A percentile compares a stretch with the other conserved stretches of the same genome.
These are phyloP conservation scores for Cataglyphis livida DNA, from an alignment of 2,888 invertebrate genomes.

Conservation along the genomic window DNA sequence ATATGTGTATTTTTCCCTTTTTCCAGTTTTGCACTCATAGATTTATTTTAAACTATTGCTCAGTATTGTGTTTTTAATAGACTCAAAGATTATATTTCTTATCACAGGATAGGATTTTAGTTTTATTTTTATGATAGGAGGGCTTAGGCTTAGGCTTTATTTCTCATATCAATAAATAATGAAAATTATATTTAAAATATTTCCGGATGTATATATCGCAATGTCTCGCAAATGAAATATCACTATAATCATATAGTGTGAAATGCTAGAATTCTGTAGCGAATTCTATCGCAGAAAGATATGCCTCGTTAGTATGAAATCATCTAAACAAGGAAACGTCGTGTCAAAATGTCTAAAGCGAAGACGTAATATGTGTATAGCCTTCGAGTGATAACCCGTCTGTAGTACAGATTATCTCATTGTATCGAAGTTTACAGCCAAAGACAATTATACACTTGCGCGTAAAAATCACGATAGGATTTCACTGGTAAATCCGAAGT, in stretches of 20 bases:
- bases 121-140: neutral
- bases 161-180: conserved; percentile 78
- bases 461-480: conserved; percentile 10
- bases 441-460: neutral
- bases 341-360: neutral
- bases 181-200: conserved; percentile 70
- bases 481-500: conserved; percentile 17
- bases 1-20: neutral
- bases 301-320: conserved; percentile 19
- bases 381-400: neutral
- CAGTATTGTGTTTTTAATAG: neutral
- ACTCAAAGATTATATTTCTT: conserved; percentile 3
- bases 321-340: conserved; percentile 14
- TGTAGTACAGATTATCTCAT: neutral
- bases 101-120: neutral
- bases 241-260: conserved; percentile 9
- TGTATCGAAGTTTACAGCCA: conserved; percentile 1
- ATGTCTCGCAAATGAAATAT: conserved; percentile 2
- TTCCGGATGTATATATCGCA: conserved; percentile 52
- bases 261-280: conserved; percentile 26
- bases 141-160: conserved; percentile 59
- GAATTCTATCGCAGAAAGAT: conserved; percentile 16
- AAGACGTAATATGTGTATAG: neutral
- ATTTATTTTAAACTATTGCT: neutral
- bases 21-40: neutral